A percentile compares a stretch with the other conserved stretches of the same genome.
Conservation (phyloP, 2,113 vertebrate genomes). For the Bagarius yarrelli region DNA sequence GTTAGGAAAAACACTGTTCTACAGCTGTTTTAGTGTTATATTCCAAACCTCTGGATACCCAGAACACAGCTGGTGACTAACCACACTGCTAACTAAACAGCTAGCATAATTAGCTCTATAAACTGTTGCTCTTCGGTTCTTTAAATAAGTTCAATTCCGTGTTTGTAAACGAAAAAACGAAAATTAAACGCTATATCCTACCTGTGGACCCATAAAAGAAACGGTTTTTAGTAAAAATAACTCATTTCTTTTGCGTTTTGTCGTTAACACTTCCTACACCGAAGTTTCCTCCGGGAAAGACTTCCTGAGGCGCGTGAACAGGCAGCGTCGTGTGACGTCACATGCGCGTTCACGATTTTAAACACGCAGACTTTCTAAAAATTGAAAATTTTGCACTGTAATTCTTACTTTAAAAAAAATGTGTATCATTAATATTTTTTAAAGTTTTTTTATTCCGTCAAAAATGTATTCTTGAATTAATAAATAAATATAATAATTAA, state of each 20-base stretch:
- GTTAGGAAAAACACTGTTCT: background rate
- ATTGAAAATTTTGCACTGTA: too few relatives aligned
- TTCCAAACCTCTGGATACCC: too few relatives aligned
- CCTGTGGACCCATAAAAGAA: background rate
- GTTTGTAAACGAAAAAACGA: background rate
- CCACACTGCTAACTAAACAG: background rate
- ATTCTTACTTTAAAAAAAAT: too few relatives aligned
- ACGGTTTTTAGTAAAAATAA: background rate
- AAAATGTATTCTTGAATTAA: too few relatives aligned
- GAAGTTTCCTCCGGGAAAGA: background rate
- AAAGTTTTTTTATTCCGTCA: background rate
- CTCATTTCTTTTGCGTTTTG: constrained; percentile 19
- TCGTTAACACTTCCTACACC: background rate
- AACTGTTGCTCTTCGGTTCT: constrained; percentile 60
- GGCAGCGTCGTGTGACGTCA: constrained; percentile 3
- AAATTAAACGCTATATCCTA: background rate
- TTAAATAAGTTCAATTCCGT: background rate
- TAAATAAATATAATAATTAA: too few relatives aligned
- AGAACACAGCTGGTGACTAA: background rate
- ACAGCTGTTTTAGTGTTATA: background rate
- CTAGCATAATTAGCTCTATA: constrained; percentile 37
- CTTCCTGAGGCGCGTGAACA: constrained; percentile 26
- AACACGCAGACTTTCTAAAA: too few relatives aligned
- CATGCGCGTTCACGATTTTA: constrained; percentile 36
- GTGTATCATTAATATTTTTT: background rate